A percentile compares a stretch with the other conserved stretches of the same genome.
These are phyloP conservation scores for Dunckerocampus dactyliophorus DNA, from an alignment of 2,113 vertebrate genomes.

Conservation along the genomic window DNA sequence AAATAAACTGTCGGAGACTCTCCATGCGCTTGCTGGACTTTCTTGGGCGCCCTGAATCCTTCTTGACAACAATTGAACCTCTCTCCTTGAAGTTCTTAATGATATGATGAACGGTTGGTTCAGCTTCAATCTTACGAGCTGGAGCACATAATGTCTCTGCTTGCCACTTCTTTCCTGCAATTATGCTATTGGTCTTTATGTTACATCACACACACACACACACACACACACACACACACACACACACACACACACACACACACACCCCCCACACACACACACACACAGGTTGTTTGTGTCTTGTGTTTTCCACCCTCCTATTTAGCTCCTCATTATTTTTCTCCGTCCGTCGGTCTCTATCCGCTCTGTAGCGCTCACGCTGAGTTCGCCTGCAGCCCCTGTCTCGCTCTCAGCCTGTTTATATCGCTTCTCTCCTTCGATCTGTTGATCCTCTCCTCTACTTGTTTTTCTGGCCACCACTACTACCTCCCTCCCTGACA, in stretches of 20 bases:
- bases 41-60: too few species aligned
- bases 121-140: background rate
- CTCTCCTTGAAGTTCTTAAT: too few species aligned
- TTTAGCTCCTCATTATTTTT: constrained; percentile 21
- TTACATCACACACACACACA: background rate
- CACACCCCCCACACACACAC: background rate
- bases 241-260: constrained; percentile 5
- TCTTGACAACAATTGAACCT: too few species aligned
- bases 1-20: too few species aligned
- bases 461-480: constrained; percentile 60
- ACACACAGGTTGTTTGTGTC: constrained; percentile 2
- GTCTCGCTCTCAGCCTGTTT: constrained; percentile 46
- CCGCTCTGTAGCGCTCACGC: constrained; percentile 42
- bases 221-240: constrained; percentile 6
- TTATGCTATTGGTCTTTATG: background rate
- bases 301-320: constrained; percentile 3
- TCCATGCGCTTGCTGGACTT: too few species aligned
- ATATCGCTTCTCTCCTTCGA: constrained; percentile 55
- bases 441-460: constrained; percentile 58
- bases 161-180: background rate
- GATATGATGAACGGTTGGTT: too few species aligned
- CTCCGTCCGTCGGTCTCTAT: constrained; percentile 33
- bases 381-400: constrained; percentile 51
- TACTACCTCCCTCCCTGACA: constrained; percentile 14
- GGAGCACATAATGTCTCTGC: constrained; percentile 5